phyloP scores from a whole-genome alignment of 1,140 invertebrate genomes.

The Choristoneura fumiferana region DNA sequence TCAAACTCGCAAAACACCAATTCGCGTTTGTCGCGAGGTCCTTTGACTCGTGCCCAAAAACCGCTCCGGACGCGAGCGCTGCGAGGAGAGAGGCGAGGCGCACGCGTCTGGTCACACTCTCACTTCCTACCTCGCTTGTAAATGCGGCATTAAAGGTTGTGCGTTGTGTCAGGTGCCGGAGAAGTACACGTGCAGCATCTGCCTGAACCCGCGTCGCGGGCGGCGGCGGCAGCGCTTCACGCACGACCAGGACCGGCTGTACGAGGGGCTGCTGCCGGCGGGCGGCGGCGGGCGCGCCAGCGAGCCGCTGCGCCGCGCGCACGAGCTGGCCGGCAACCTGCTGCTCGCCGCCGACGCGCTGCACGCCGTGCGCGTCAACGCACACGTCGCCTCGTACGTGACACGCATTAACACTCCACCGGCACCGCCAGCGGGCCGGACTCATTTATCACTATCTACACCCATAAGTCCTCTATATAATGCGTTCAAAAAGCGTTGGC shows the following conservation, averaged over 20 bases:
- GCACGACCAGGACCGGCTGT: constrained; percentile 93
- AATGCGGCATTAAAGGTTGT: neutral
- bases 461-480: too few species aligned
- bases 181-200: constrained; percentile 94
- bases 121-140: too few species aligned
- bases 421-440: too few species aligned
- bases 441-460: too few species aligned
- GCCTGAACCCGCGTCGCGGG: constrained; percentile 86
- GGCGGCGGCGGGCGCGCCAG: constrained; percentile 62
- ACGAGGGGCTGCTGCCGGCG: constrained; percentile 87
- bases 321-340: constrained; percentile 85
- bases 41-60: too few species aligned
- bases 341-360: constrained; percentile 83
- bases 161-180: constrained; percentile 86
- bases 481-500: too few species aligned
- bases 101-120: too few species aligned
- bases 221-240: constrained; percentile 85
- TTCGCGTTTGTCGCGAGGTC: too few species aligned
- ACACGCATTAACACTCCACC: neutral
- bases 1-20: too few species aligned
- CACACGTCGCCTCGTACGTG: constrained; percentile 87
- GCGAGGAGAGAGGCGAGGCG: too few species aligned
- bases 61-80: too few species aligned
- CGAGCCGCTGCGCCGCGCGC: constrained; percentile 81
- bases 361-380: constrained; percentile 86